phyloP scores from a whole-genome alignment of 1,140 invertebrate species.

The Ostrea denselamellosa region DNA sequence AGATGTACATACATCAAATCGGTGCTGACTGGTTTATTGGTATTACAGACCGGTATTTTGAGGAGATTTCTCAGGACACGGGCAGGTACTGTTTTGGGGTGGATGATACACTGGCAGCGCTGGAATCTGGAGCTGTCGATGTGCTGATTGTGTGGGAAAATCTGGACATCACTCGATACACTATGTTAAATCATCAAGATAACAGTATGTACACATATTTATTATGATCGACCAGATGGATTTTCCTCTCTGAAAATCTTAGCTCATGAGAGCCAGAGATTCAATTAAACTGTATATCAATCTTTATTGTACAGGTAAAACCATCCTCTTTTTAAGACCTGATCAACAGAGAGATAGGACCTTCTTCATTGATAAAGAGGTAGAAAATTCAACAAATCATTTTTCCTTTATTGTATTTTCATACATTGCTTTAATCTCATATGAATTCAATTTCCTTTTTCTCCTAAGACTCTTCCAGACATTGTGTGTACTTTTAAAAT shows the following conservation, averaged over 20 bases:
- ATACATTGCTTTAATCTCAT: no score
- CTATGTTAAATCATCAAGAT: conserved; percentile 92
- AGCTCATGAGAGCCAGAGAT: no score
- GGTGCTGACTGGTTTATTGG: not conserved
- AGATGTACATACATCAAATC: no score
- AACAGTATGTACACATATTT: conserved; percentile 74
- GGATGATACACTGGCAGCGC: conserved; percentile 95
- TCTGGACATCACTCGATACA: conserved; percentile 95
- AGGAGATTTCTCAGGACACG: conserved; percentile 98
- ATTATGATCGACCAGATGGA: not conserved
- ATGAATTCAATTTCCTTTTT: no score
- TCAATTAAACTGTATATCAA: no score
- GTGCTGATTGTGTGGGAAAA: conserved; percentile 99
- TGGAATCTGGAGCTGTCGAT: conserved; percentile 98
- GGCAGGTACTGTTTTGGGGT: conserved; percentile 99
- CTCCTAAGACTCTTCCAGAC: no score
- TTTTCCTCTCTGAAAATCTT: no score
- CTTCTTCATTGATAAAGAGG: conserved; percentile 98
- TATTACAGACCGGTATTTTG: conserved; percentile 88
- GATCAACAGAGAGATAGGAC: conserved; percentile 99
- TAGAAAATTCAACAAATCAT: conserved; percentile 75
- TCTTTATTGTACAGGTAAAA: not conserved
- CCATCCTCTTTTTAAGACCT: conserved; percentile 93
- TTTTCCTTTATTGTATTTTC: no score
- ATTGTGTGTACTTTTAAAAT: no score